Percentiles rank a stretch among this genome's conserved stretches.
Conservation (phyloP, 1,140 invertebrate genomes). For the Drosophila bocki region DNA sequence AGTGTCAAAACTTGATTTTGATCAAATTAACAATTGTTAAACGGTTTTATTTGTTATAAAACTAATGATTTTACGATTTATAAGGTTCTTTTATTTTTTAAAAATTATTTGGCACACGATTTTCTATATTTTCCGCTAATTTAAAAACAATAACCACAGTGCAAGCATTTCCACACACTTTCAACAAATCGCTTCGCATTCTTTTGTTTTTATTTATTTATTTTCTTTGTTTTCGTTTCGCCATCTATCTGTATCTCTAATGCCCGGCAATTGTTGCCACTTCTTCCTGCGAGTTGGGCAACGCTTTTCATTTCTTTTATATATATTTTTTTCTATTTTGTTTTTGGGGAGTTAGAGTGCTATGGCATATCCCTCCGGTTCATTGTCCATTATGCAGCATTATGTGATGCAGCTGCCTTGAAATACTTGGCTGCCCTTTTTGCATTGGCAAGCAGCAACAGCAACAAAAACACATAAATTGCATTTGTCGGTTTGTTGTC, state of each 20-base stretch:
- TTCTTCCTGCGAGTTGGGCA: conserved; percentile 76
- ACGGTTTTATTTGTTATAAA: no score
- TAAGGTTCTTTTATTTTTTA: background rate
- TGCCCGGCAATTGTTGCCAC: conserved; percentile 79
- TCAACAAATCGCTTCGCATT: conserved; percentile 77
- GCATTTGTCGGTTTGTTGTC: conserved; percentile 85
- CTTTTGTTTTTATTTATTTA: conserved; percentile 55
- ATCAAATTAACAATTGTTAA: no score
- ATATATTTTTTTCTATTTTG: conserved; percentile 44
- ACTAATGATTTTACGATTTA: no score
- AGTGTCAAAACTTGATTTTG: no score
- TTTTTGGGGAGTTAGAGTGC: conserved; percentile 57
- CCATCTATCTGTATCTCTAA: conserved; percentile 75
- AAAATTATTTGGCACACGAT: no score
- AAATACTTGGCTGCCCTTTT: conserved; percentile 51
- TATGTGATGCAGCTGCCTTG: conserved; percentile 75
- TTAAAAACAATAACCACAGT: conserved; percentile 25
- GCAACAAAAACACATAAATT: conserved; percentile 82
- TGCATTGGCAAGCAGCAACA: conserved; percentile 63
- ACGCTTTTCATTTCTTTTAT: conserved; percentile 65
- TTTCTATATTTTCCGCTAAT: background rate
- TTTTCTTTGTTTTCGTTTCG: conserved; percentile 37
- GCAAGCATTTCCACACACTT: conserved; percentile 57
- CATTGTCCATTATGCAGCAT: conserved; percentile 79
- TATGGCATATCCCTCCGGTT: conserved; percentile 36